Evolutionary conservation across 2,113 vertebrate genomes (phyloP).

Genomic region (Anguilla rostrata): DNA sequence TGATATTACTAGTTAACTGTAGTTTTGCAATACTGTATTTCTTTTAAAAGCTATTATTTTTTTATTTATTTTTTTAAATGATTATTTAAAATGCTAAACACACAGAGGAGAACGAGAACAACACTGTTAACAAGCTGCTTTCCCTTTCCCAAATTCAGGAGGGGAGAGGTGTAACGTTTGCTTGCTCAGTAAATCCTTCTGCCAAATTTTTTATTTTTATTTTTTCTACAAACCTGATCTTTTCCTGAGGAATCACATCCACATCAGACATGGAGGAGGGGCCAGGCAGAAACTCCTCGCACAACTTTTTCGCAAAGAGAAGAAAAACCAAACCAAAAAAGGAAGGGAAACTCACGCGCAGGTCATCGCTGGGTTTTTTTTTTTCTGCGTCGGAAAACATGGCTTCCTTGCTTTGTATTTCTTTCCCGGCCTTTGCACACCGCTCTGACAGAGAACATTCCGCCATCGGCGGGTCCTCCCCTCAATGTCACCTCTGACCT

Average conservation of each 20-base stretch:
- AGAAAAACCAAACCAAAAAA: background rate
- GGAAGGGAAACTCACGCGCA: background rate
- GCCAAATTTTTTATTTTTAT: background rate
- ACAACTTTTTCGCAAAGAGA: background rate
- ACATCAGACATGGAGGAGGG: background rate
- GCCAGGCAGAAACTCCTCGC: background rate
- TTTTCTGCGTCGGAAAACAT: background rate
- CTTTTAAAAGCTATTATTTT: conserved; percentile 51
- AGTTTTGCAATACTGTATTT: conserved; percentile 58
- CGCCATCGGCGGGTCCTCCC: background rate
- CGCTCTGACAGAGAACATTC: background rate
- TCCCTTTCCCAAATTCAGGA: conserved; percentile 18
- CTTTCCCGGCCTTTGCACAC: background rate
- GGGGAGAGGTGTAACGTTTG: background rate
- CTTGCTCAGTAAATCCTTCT: background rate
- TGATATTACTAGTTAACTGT: conserved; percentile 52
- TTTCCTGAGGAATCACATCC: conserved; percentile 19
- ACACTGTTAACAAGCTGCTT: conserved; percentile 62
- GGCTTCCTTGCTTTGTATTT: background rate
- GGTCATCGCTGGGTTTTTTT: background rate
- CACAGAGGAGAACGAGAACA: conserved; percentile 60
- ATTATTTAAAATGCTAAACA: conserved; percentile 54
- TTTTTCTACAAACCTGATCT: background rate
- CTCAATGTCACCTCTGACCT: background rate
- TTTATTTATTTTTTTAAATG: conserved; percentile 41